Evolutionary conservation across 1,140 invertebrate species (phyloP).

Genomic region (Lutraria rhynchaena): DNA sequence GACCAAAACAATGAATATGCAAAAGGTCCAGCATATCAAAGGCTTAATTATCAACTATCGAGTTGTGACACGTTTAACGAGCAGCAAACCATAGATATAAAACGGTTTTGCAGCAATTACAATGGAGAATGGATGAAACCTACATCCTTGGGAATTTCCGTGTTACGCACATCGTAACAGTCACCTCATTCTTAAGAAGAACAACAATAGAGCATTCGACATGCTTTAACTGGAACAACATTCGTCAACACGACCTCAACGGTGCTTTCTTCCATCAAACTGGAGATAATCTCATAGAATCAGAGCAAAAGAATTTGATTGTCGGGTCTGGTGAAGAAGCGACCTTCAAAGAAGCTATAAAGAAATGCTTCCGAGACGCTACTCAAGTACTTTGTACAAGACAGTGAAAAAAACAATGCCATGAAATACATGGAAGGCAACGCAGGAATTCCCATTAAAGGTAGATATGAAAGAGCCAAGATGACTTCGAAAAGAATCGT

Average conservation of each 20-base stretch:
- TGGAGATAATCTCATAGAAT: conserved; percentile 18
- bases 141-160: conserved; percentile 25
- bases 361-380: background rate
- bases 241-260: conserved; percentile 13
- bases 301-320: background rate
- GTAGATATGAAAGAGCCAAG: background rate
- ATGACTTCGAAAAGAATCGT: too few relatives aligned
- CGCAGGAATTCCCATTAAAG: background rate
- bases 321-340: conserved; percentile 5
- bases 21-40: conserved; percentile 33
- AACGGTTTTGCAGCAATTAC: conserved; percentile 3
- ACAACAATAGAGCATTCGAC: conserved; percentile 13
- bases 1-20: conserved; percentile 13
- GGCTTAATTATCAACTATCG: conserved; percentile 2
- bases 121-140: conserved; percentile 28
- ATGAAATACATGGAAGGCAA: background rate
- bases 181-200: conserved; percentile 10
- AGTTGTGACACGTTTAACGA: conserved; percentile 14
- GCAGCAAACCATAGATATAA: conserved; percentile 28
- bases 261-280: conserved; percentile 21
- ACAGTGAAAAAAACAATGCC: conserved; percentile 5
- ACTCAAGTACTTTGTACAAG: conserved; percentile 17
- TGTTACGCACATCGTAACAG: conserved; percentile 27
- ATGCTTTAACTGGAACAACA: conserved; percentile 26
- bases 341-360: conserved; percentile 5